phyloP scores from a whole-genome alignment of 2,888 invertebrate genomes.

The Nipponacmea schrenckii region DNA sequence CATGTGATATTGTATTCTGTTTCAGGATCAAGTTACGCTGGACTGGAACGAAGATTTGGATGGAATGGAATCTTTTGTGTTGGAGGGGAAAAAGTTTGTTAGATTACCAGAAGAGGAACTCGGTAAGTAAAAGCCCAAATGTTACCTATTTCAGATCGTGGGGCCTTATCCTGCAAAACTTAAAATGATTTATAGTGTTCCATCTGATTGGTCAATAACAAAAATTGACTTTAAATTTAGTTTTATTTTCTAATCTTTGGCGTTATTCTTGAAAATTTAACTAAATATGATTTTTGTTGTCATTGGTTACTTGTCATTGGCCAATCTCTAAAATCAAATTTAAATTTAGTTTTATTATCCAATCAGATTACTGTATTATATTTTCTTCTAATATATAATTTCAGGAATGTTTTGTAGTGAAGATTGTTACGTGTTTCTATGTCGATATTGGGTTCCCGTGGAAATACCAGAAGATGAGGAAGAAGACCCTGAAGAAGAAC shows the following conservation, averaged over 20 bases:
- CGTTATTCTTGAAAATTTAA: no score
- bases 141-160: neutral
- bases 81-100: slow-evolving; percentile 97
- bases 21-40: slow-evolving; percentile 79
- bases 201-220: neutral
- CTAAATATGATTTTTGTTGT: no score
- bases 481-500: slow-evolving; percentile 71
- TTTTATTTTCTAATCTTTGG: no score
- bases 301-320: no score
- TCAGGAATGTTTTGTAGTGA: slow-evolving; percentile 86
- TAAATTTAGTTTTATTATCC: no score
- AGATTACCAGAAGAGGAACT: slow-evolving; percentile 93
- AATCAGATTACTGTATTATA: no score
- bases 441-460: slow-evolving; percentile 88
- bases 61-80: slow-evolving; percentile 95
- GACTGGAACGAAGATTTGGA: slow-evolving; percentile 99
- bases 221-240: slow-evolving; percentile 9
- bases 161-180: no score
- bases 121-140: slow-evolving; percentile 69
- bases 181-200: no score
- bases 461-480: slow-evolving; percentile 68
- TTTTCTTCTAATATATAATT: slow-evolving; percentile 6
- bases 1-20: neutral
- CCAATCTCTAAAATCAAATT: no score
- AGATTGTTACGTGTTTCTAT: slow-evolving; percentile 98